phyloP scores from a whole-genome alignment of 1,140 invertebrate species.

The Drosophila biarmipes region DNA sequence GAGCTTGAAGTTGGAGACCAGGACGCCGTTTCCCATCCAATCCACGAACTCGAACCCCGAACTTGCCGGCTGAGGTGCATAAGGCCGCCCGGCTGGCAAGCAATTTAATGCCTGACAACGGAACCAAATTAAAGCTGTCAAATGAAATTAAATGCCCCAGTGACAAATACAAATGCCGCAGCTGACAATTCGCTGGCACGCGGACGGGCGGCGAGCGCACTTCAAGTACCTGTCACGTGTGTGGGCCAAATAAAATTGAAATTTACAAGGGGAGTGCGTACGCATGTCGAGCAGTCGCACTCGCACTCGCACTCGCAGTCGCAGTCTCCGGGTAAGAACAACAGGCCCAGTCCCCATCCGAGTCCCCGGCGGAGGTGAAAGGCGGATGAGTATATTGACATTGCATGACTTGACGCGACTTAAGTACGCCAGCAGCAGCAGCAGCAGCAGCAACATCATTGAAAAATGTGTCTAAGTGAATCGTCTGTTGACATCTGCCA shows the following conservation, averaged over 20 bases:
- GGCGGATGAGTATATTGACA: conserved; percentile 49
- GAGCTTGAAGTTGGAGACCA: conserved; percentile 7
- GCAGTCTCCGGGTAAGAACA: neutral
- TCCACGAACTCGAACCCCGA: too few relatives aligned
- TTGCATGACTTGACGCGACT: conserved; percentile 60
- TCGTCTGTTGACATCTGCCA: conserved; percentile 49
- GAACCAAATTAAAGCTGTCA: conserved; percentile 59
- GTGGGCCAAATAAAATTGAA: conserved; percentile 77
- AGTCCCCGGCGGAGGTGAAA: neutral
- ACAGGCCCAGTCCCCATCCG: neutral
- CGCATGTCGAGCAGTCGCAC: conserved; percentile 1
- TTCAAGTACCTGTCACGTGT: conserved; percentile 66
- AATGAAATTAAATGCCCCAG: conserved; percentile 69
- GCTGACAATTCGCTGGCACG: conserved; percentile 24
- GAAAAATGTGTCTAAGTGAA: conserved; percentile 73
- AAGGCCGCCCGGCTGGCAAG: conserved; percentile 8
- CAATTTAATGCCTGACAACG: conserved; percentile 55
- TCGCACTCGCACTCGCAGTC: too few relatives aligned
- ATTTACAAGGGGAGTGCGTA: conserved; percentile 50
- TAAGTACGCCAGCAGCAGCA: conserved; percentile 42
- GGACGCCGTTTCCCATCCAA: too few relatives aligned
- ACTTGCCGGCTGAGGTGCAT: neutral
- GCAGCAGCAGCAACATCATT: conserved; percentile 31
- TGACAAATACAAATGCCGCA: conserved; percentile 61
- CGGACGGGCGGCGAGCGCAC: conserved; percentile 19